phyloP scores from a whole-genome alignment of 2,113 vertebrate species.

The Nestor notabilis region DNA sequence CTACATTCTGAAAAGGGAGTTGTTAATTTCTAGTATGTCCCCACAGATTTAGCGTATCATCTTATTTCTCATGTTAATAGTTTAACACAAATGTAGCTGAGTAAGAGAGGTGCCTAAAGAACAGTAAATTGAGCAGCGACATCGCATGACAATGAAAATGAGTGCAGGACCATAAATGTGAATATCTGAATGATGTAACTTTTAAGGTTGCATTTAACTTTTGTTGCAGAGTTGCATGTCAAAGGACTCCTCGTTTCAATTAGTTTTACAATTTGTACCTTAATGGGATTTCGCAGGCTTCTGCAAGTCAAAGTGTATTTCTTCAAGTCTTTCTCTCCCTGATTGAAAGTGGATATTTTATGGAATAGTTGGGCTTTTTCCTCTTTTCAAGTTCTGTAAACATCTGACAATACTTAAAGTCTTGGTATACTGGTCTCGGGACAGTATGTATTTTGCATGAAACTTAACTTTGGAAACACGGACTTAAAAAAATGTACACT shows the following conservation, averaged over 20 bases:
- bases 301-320: slow-evolving; percentile 66
- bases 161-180: not conserved
- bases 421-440: not conserved
- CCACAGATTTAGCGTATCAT: not conserved
- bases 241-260: not conserved
- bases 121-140: not conserved
- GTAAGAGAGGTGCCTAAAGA: not conserved
- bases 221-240: slow-evolving; percentile 52
- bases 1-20: not conserved
- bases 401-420: slow-evolving; percentile 71
- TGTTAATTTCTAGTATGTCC: not conserved
- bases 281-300: slow-evolving; percentile 75
- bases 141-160: not conserved
- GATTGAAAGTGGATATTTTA: slow-evolving; percentile 21
- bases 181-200: not conserved
- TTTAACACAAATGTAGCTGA: not conserved
- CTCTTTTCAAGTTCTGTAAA: slow-evolving; percentile 71
- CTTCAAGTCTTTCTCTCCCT: slow-evolving; percentile 66
- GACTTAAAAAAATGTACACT: not conserved
- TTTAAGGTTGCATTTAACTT: not conserved
- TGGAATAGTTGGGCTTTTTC: slow-evolving; percentile 55
- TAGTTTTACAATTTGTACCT: slow-evolving; percentile 46
- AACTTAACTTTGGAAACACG: not conserved
- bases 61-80: not conserved
- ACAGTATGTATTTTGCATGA: not conserved